Evolutionary conservation across 2,113 vertebrate genomes (phyloP).

Genomic region (Camelus bactrianus): DNA sequence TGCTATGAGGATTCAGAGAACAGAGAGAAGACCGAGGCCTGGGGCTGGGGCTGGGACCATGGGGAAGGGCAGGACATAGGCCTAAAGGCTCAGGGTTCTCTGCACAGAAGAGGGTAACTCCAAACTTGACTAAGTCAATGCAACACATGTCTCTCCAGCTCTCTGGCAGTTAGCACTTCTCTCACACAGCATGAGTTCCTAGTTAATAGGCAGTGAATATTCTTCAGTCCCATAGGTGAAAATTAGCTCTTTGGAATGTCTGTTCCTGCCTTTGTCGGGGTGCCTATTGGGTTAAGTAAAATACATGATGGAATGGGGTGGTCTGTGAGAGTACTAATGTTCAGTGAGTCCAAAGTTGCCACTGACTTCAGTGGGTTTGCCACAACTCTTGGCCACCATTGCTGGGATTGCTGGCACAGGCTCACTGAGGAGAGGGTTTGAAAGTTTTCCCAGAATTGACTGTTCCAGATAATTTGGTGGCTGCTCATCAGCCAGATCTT

Average conservation of each 20-base stretch:
- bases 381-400: not conserved
- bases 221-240: not conserved
- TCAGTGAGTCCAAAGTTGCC: not conserved
- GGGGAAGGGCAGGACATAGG: not conserved
- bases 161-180: not conserved
- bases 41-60: not conserved
- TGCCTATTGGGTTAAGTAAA: constrained; percentile 2
- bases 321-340: not conserved
- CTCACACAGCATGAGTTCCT: not conserved
- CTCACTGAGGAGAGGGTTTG: not conserved
- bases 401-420: not conserved
- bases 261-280: not conserved
- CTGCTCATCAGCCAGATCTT: not conserved
- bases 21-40: not conserved
- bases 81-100: not conserved
- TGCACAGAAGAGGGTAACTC: not conserved
- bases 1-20: not conserved
- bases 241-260: not conserved
- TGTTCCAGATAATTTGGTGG: not conserved
- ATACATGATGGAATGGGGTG: not conserved
- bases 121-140: not conserved
- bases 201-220: not conserved
- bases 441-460: not conserved
- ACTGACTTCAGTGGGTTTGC: not conserved
- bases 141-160: not conserved